These are phyloP conservation scores for Pongo abelii DNA, from an alignment of 2,113 vertebrate genomes.

Conservation along the genomic window DNA sequence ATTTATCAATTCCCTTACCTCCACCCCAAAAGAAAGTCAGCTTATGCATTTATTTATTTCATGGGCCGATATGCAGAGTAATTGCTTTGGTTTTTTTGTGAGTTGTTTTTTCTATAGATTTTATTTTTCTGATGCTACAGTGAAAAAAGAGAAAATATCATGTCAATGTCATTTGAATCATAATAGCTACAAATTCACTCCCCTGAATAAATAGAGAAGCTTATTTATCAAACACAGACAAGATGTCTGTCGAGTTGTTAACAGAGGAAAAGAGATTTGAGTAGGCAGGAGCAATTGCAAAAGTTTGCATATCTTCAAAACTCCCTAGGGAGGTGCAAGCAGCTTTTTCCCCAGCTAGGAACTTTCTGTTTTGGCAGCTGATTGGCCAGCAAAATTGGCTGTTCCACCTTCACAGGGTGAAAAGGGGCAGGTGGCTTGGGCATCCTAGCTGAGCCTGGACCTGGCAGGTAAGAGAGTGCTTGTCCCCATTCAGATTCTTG, in stretches of 20 bases:
- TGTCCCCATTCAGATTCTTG: background rate
- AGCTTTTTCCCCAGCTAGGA: conserved; percentile 38
- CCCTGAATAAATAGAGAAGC: conserved; percentile 86
- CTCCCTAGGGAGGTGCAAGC: conserved; percentile 9
- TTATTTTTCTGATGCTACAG: conserved; percentile 80
- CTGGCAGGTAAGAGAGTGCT: accelerated
- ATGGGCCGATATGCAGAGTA: conserved; percentile 79
- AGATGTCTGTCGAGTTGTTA: conserved; percentile 86
- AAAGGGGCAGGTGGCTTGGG: conserved; percentile 17
- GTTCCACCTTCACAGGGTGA: conserved; percentile 51
- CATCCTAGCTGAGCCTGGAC: background rate
- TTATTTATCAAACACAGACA: conserved; percentile 89
- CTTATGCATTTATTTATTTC: conserved; percentile 78
- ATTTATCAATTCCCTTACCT: conserved; percentile 81
- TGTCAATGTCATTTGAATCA: conserved; percentile 88
- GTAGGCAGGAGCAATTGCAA: conserved; percentile 82
- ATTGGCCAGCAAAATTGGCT: conserved; percentile 66
- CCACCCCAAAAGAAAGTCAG: conserved; percentile 76
- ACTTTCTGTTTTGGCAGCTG: conserved; percentile 6
- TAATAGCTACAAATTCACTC: conserved; percentile 89
- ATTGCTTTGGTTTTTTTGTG: conserved; percentile 83
- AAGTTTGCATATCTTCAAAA: conserved; percentile 80
- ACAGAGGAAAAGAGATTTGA: conserved; percentile 80
- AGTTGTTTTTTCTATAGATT: conserved; percentile 61
- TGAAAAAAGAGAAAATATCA: conserved; percentile 81